Conservation (phyloP, 2,113 vertebrate genomes). For the Brachyhypopomus gauderio region DNA sequence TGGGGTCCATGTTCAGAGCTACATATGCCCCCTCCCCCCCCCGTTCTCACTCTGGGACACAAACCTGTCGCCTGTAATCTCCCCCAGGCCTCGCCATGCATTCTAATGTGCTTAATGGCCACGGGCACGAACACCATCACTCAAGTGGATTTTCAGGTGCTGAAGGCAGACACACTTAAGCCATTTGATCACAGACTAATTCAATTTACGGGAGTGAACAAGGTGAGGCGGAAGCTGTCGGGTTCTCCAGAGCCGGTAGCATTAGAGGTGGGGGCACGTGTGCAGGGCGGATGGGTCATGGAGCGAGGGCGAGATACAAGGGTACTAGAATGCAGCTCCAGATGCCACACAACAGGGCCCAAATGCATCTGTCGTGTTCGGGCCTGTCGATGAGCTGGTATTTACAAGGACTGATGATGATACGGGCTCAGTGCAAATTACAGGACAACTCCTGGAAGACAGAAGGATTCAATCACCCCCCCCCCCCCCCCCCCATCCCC, state of each 20-base stretch:
- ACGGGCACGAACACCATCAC: not conserved
- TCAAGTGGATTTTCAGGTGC: constrained; percentile 30
- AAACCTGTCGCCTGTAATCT: too few species aligned
- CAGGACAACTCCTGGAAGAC: not conserved
- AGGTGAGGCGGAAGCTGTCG: not conserved
- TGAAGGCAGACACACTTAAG: not conserved
- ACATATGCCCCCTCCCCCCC: too few species aligned
- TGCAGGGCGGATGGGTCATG: not conserved
- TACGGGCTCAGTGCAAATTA: not conserved
- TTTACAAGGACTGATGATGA: constrained; percentile 1
- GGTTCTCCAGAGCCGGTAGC: not conserved
- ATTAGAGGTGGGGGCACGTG: not conserved
- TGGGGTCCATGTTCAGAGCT: not conserved
- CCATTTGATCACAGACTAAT: constrained; percentile 30
- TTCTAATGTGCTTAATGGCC: constrained; percentile 7
- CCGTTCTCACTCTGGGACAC: too few species aligned
- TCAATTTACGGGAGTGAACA: constrained; percentile 35
- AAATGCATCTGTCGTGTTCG: not conserved
- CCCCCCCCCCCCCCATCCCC: not conserved
- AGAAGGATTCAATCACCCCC: not conserved
- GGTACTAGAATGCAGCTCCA: constrained; percentile 8
- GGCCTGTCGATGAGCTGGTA: not conserved
- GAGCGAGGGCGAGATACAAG: not conserved
- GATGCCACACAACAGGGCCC: constrained; percentile 5
- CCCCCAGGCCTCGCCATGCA: not conserved